A percentile compares a stretch with the other conserved stretches of the same genome.
Conservation (phyloP, 1,140 invertebrate species). For the Vanessa atalanta region DNA sequence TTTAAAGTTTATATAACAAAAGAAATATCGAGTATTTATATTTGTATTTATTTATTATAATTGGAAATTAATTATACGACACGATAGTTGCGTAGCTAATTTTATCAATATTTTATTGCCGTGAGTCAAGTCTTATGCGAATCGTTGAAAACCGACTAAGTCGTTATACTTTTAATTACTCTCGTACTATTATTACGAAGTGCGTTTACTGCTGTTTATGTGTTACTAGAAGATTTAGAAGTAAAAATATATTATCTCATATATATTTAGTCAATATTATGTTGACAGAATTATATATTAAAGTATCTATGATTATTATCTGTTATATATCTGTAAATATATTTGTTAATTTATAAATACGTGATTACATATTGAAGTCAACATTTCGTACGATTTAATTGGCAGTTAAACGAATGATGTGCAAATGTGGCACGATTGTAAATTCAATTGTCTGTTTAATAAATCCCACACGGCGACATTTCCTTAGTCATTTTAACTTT, state of each 20-base stretch:
- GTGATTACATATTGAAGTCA: too few relatives aligned
- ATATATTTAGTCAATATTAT: not conserved
- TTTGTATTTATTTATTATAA: not conserved
- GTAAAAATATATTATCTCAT: not conserved
- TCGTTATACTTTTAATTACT: constrained; percentile 1
- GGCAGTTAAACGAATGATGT: too few relatives aligned
- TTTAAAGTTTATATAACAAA: not conserved
- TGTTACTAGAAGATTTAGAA: not conserved
- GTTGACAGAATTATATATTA: too few relatives aligned
- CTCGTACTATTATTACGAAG: not conserved
- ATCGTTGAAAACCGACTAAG: constrained; percentile 18
- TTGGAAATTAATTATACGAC: not conserved
- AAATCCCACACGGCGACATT: too few relatives aligned
- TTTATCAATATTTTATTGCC: constrained; percentile 16
- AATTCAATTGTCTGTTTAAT: too few relatives aligned
- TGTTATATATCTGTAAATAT: too few relatives aligned
- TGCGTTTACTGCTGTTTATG: not conserved
- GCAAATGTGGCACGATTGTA: too few relatives aligned
- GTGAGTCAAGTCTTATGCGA: constrained; percentile 30
- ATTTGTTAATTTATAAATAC: too few relatives aligned
- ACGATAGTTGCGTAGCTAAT: not conserved
- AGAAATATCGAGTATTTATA: not conserved
- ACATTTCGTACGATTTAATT: too few relatives aligned
- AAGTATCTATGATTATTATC: too few relatives aligned
- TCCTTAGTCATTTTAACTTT: too few relatives aligned